Conservation (phyloP, 1,140 invertebrate genomes). For the Zaprionus inermis region DNA sequence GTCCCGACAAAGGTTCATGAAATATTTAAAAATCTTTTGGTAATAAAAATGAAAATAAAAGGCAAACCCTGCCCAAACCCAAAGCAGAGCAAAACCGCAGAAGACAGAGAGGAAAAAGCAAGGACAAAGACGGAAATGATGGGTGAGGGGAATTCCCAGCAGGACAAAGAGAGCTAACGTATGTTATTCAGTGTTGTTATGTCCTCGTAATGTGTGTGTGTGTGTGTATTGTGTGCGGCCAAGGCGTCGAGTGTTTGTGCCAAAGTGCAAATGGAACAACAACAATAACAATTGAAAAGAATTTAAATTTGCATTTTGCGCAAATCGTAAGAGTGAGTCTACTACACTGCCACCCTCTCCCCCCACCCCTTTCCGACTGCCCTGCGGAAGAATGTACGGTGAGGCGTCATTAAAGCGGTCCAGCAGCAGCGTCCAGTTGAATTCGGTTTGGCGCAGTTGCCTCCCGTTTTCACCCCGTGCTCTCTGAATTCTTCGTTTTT, state of each 20-base stretch:
- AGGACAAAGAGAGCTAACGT: slow-evolving; percentile 74
- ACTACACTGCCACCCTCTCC: background rate
- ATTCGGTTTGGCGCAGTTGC: slow-evolving; percentile 1
- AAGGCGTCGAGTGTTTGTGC: slow-evolving; percentile 74
- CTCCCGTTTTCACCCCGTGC: background rate
- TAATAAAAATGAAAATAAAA: slow-evolving; percentile 58
- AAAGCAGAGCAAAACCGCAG: slow-evolving; percentile 42
- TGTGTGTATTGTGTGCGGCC: slow-evolving; percentile 27
- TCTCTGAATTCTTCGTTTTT: background rate
- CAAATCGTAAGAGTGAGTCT: slow-evolving; percentile 51
- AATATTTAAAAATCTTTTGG: slow-evolving; percentile 71
- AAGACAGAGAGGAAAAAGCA: slow-evolving; percentile 40
- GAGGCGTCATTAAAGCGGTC: slow-evolving; percentile 71
- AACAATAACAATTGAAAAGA: slow-evolving; percentile 83
- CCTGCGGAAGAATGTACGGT: slow-evolving; percentile 6
- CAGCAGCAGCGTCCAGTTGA: slow-evolving; percentile 16
- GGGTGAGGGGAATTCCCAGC: slow-evolving; percentile 42
- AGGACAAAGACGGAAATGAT: slow-evolving; percentile 47
- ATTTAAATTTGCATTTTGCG: slow-evolving; percentile 82
- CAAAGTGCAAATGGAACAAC: slow-evolving; percentile 81
- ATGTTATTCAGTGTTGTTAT: slow-evolving; percentile 51
- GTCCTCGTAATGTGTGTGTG: slow-evolving; percentile 24
- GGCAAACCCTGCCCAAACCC: background rate
- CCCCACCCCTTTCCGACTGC: background rate
- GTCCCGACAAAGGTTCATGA: slow-evolving; percentile 34